phyloP scores from a whole-genome alignment of 2,113 vertebrate species.

The Patagioenas fasciata region DNA sequence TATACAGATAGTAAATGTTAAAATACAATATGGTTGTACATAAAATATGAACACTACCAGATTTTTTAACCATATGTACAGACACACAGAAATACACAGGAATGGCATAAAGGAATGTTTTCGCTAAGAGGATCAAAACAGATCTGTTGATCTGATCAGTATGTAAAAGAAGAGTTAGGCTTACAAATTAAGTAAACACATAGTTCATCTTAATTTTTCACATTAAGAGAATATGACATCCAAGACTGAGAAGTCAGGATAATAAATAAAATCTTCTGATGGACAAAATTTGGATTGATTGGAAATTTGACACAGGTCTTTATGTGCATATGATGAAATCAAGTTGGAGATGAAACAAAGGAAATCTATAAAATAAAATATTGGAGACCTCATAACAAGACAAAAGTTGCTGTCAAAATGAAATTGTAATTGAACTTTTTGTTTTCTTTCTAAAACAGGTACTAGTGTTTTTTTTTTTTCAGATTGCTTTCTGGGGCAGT shows the following conservation, averaged over 20 bases:
- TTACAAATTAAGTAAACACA: background rate
- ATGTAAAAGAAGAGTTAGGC: background rate
- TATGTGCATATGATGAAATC: background rate
- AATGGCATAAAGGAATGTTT: background rate
- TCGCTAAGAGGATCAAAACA: background rate
- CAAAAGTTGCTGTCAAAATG: background rate
- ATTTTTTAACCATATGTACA: slow-evolving; percentile 1
- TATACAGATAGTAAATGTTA: background rate
- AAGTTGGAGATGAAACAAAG: background rate
- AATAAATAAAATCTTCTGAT: background rate
- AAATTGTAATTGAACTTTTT: background rate
- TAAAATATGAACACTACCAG: slow-evolving; percentile 4
- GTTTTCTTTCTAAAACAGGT: background rate
- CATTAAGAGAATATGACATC: background rate
- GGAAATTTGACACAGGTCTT: background rate
- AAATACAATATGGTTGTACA: background rate
- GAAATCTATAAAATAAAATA: background rate
- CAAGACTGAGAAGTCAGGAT: background rate
- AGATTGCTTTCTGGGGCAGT: background rate
- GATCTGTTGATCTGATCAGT: background rate
- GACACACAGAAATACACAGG: background rate
- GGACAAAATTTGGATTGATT: background rate
- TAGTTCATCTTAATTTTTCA: background rate
- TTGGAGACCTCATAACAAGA: background rate
- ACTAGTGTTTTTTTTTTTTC: background rate